phyloP scores from a whole-genome alignment of 2,797 vertebrate genomes.

The Babyrousa celebensis region DNA sequence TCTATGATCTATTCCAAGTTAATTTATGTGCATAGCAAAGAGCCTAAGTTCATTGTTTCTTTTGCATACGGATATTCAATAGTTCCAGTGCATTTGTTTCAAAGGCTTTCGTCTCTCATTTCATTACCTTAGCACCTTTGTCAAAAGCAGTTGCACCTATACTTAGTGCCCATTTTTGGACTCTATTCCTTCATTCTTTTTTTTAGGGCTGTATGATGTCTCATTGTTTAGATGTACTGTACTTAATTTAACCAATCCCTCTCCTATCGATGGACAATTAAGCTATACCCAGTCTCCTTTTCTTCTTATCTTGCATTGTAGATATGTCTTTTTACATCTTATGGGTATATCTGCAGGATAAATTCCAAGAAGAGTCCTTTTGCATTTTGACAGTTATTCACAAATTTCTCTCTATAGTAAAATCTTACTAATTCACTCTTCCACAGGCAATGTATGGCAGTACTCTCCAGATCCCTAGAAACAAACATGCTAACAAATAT shows the following conservation, averaged over 20 bases:
- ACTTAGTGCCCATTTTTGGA: neutral
- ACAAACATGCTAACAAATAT: neutral
- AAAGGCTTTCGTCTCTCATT: neutral
- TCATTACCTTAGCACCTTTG: neutral
- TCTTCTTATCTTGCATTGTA: neutral
- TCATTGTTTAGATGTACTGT: neutral
- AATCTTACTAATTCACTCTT: conserved; percentile 9
- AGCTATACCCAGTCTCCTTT: neutral
- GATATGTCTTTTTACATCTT: conserved; percentile 2
- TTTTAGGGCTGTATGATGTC: neutral
- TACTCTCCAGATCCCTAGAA: neutral
- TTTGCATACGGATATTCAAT: no score
- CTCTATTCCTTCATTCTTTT: neutral
- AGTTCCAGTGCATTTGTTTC: neutral
- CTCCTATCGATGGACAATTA: neutral
- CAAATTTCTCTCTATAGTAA: neutral
- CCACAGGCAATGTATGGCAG: neutral
- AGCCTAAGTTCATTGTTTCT: no score
- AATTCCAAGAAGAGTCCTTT: conserved; percentile 32
- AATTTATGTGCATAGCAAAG: no score
- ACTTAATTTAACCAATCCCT: neutral
- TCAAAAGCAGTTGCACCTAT: neutral
- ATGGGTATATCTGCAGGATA: neutral
- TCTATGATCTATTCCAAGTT: no score
- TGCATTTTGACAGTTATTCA: neutral